These are phyloP conservation scores for Helarctos malayanus DNA, from an alignment of 2,797 vertebrate genomes.

Conservation along the genomic window DNA sequence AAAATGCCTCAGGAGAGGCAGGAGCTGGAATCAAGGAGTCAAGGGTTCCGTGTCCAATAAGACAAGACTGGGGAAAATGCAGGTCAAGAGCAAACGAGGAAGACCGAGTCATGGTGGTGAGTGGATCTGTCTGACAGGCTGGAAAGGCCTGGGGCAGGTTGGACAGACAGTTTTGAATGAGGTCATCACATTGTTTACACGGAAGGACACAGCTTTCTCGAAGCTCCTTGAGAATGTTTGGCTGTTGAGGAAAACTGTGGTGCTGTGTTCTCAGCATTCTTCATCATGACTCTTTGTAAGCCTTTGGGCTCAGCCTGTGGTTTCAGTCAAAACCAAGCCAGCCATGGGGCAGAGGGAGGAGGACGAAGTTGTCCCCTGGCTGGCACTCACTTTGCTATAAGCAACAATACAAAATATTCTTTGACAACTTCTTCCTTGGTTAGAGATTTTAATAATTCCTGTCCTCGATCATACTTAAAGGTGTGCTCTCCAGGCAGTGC, in stretches of 20 bases:
- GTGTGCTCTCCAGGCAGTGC: background rate
- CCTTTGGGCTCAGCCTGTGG: background rate
- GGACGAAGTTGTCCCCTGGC: background rate
- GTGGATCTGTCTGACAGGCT: background rate
- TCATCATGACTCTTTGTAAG: background rate
- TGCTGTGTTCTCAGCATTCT: background rate
- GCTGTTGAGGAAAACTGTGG: background rate
- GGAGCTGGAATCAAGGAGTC: background rate
- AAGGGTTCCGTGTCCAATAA: background rate
- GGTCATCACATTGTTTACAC: conserved; percentile 5
- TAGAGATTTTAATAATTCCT: background rate
- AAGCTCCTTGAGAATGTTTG: background rate
- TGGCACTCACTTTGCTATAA: background rate
- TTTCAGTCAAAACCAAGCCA: conserved; percentile 21
- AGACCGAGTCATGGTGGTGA: background rate
- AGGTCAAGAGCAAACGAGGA: background rate
- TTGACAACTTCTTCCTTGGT: background rate
- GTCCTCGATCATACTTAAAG: background rate
- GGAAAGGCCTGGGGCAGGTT: background rate
- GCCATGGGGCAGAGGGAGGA: background rate
- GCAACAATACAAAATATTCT: background rate
- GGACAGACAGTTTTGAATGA: conserved; percentile 4
- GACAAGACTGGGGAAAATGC: background rate
- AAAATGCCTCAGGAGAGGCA: background rate
- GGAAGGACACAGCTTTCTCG: background rate